Conservation (phyloP, 2,888 invertebrate species). For the Lasioglossum leucozonium region DNA sequence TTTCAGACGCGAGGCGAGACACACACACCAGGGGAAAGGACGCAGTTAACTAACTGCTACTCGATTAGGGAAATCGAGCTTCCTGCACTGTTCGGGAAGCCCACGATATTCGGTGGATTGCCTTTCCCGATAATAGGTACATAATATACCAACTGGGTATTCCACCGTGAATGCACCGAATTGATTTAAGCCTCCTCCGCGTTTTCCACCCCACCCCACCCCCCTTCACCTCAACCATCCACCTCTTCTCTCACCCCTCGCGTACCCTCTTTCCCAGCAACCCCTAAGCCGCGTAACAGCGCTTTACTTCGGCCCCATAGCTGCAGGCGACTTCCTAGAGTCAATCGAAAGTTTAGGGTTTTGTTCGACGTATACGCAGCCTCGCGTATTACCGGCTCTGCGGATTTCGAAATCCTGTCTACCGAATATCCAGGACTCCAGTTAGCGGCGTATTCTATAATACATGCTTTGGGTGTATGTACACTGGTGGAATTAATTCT, state of each 20-base stretch:
- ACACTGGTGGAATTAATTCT: too few species aligned
- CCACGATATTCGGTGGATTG: conserved; percentile 71
- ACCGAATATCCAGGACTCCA: conserved; percentile 7
- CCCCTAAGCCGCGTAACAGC: conserved; percentile 48
- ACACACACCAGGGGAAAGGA: conserved; percentile 15
- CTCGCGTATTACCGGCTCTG: conserved; percentile 49
- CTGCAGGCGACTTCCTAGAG: conserved; percentile 66
- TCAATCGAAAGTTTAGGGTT: conserved; percentile 70
- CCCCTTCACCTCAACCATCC: neutral
- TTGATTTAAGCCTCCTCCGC: conserved; percentile 70
- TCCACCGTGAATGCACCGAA: conserved; percentile 72
- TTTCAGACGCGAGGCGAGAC: conserved; percentile 38
- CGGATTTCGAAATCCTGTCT: conserved; percentile 43
- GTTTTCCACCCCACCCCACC: conserved; percentile 37
- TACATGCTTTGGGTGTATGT: neutral
- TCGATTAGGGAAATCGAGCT: conserved; percentile 71
- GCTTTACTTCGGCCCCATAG: conserved; percentile 64
- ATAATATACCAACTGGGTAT: conserved; percentile 74
- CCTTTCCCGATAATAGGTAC: conserved; percentile 73
- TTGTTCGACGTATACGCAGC: conserved; percentile 56
- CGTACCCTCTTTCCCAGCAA: too few species aligned
- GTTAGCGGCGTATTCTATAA: conserved; percentile 14
- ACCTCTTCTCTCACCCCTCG: too few species aligned
- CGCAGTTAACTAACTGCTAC: conserved; percentile 67
- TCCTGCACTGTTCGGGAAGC: conserved; percentile 60